Evolutionary conservation across 2,113 vertebrate species (phyloP), one percentile per base, ranked within the genome.

Genomic region (Edolisoma coerulescens): DNA sequence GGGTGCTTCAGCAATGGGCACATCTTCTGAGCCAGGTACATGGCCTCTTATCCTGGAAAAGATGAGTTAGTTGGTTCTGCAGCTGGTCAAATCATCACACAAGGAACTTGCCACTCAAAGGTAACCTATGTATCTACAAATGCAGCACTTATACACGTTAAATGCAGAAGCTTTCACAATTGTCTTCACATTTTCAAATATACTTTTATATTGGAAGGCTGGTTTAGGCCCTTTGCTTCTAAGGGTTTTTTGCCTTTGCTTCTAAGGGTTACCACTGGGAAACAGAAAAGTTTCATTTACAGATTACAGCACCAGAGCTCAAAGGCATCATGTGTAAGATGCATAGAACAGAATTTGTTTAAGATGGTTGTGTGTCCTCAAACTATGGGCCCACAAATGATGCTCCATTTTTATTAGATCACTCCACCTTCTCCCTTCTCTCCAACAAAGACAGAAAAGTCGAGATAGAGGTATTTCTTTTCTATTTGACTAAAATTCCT

Each of bases 31-130:
- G 44, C 87, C 76, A 91, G 77, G 88, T 84, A 94, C 6, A 0
- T 68, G 84, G 91, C 93, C 96, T 95, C 83, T 98, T 93, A 97
- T 97, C 93, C 98, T 98, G 90, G n/a, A 97, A 97, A 93, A 89
- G 80, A 77, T 27, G 44, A 96, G 70, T 69, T 35, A 87, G 59
- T 82, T 61, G 90, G 19, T 60, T 85, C 87, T 67, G 69, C 65
- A 88, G 77, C 22, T 57, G 5, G 77, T 61, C 39, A 94, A 80
- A 68, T 23, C 73, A 65, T 70, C 33, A 53, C 54, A 67, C 8
- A 56, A 45, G 47, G 53, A 96, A 85, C 37, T 59, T 20, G 5
- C 27, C 28, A 65, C 56, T 50, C 52, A 82, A 95, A 74, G 59
- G 21, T 63, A 52, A 65, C 17, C 6, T 68, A 10, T 35, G 59